A percentile compares a stretch with the other conserved stretches of the same genome.
These are phyloP conservation scores for Conus ventricosus DNA, from an alignment of 1,140 invertebrate genomes.

Conservation along the genomic window DNA sequence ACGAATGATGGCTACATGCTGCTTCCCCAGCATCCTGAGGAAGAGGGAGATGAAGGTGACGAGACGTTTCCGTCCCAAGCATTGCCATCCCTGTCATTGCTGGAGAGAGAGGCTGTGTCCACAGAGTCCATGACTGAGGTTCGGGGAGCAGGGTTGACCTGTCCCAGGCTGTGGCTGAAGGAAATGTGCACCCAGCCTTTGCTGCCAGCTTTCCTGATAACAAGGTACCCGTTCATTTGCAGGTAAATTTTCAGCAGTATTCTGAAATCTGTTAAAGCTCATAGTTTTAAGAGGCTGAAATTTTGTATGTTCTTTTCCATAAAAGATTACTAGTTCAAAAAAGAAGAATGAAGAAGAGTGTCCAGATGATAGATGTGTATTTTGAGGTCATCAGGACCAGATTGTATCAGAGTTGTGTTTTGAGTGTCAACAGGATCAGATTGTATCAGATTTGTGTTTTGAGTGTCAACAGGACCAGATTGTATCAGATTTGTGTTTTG, in stretches of 20 bases:
- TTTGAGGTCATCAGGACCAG: too few relatives aligned
- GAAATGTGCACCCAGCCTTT: slow-evolving; percentile 24
- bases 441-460: too few relatives aligned
- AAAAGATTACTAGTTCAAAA: background rate
- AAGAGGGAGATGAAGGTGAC: background rate
- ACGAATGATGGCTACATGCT: slow-evolving; percentile 34
- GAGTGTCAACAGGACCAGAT: too few relatives aligned
- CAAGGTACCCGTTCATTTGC: slow-evolving; percentile 27
- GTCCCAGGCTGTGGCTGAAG: slow-evolving; percentile 2
- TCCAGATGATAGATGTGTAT: too few relatives aligned
- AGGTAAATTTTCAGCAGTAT: slow-evolving; percentile 18
- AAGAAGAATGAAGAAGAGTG: background rate
- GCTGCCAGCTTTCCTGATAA: slow-evolving; percentile 22
- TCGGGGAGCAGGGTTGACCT: background rate
- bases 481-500: too few relatives aligned
- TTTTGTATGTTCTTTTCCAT: background rate
- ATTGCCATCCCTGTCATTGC: background rate
- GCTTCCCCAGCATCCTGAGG: slow-evolving; percentile 45
- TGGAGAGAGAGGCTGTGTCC: background rate
- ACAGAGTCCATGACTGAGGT: slow-evolving; percentile 24
- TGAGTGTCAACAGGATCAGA: too few relatives aligned
- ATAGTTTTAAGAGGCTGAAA: background rate
- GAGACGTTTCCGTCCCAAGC: background rate
- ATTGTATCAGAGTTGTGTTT: too few relatives aligned
- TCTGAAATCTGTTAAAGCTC: background rate